Percentiles rank a stretch among this genome's conserved stretches.
These are phyloP conservation scores for Cyclopterus lumpus DNA, from an alignment of 2,797 vertebrate species.

Conservation along the genomic window DNA sequence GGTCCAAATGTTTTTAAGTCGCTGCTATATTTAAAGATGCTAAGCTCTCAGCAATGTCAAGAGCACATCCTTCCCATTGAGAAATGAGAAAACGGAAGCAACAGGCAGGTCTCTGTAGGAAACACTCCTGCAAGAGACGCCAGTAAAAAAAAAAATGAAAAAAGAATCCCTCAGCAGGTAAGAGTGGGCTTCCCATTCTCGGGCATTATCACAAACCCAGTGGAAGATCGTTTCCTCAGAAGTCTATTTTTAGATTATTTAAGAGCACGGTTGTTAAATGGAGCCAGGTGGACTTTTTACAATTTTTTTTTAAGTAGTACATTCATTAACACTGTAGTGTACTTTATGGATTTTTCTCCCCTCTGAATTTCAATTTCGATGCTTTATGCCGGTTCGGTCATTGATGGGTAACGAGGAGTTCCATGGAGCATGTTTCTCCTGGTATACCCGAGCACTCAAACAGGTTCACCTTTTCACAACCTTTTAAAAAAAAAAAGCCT, in stretches of 20 bases:
- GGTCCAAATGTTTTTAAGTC: conserved; percentile 58
- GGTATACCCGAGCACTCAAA: neutral
- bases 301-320: conserved; percentile 6
- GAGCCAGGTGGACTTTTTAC: neutral
- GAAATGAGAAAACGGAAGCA: conserved; percentile 42
- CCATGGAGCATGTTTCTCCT: neutral
- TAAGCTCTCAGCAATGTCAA: conserved; percentile 50
- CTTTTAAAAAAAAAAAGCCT: neutral
- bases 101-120: conserved; percentile 54
- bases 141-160: neutral
- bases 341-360: neutral
- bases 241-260: conserved; percentile 28
- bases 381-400: neutral
- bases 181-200: conserved; percentile 4
- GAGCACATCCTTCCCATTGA: conserved; percentile 44
- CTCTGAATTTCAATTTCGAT: neutral
- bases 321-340: conserved; percentile 4
- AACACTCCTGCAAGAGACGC: conserved; percentile 27
- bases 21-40: conserved; percentile 41
- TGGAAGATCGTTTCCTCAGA: conserved; percentile 2
- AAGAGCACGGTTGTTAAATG: conserved; percentile 17
- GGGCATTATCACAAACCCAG: conserved; percentile 5
- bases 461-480: conserved; percentile 1
- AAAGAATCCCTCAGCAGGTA: conserved; percentile 32
- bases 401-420: neutral